A percentile compares a stretch with the other conserved stretches of the same genome.
Conservation (phyloP, 2,113 vertebrate species). For the Rostratula benghalensis region DNA sequence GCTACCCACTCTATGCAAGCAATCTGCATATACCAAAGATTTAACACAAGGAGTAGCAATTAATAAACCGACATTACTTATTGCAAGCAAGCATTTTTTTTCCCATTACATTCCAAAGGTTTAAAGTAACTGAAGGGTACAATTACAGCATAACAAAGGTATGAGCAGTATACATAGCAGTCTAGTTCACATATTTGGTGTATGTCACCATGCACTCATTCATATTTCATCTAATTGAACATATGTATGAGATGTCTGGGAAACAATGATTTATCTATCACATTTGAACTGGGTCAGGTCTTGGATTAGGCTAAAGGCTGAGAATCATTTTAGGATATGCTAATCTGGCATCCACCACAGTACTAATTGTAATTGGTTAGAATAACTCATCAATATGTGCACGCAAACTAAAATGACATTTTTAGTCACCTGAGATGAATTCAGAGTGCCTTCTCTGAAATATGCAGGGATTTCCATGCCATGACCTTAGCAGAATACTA, state of each 20-base stretch:
- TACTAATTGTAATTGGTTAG: not conserved
- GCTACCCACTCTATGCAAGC: not conserved
- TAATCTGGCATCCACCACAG: not conserved
- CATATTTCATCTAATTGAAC: not conserved
- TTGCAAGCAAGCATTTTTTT: not conserved
- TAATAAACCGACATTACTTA: not conserved
- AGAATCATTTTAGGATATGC: not conserved
- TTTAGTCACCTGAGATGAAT: slow-evolving; percentile 7
- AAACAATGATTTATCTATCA: not conserved
- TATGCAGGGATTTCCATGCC: not conserved
- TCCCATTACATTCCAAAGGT: not conserved
- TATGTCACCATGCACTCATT: not conserved
- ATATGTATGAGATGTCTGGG: rapidly evolving
- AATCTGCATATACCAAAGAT: not conserved
- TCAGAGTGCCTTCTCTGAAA: not conserved
- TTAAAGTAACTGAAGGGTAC: not conserved
- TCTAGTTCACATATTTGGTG: not conserved
- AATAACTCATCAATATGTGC: not conserved
- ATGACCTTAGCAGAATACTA: not conserved
- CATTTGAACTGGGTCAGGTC: not conserved
- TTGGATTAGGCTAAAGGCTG: not conserved
- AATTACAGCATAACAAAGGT: not conserved
- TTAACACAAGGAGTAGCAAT: not conserved
- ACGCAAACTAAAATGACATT: not conserved
- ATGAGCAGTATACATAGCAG: not conserved